Evolutionary conservation across 2,113 vertebrate genomes (phyloP), one percentile per base, ranked within the genome.

Genomic region (Semnornis frantzii): DNA sequence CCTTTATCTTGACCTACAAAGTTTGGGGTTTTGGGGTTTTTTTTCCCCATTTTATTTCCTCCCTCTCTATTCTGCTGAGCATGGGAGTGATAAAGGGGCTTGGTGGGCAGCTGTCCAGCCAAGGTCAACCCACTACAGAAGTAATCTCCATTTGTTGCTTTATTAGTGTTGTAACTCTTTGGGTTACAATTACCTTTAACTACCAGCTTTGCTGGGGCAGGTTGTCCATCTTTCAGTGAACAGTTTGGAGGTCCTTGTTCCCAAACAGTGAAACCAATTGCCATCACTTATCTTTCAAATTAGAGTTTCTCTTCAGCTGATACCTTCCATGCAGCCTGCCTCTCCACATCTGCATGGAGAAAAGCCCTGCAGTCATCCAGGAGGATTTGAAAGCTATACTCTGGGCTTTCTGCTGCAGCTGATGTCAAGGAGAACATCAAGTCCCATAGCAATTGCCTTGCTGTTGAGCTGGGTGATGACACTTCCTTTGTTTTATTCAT

Each of bases 151-250:
- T 71, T 83, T 34, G 33, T 34, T 52, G 34, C 57, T 87, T 85
- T 69, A 75, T 91, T 94, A 89, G 68, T 24, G 39, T 50, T 59
- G 30, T n/a, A 66, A 42, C 54, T 89, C 78, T 82, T 62, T 50
- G 66, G 80, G 69, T 82, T 76, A 15, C 28, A 70, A 57, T 85
- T 95, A 46, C 72, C 52, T 87, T 89, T 96, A 91, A 93, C 85
- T 94, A 68, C 78, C n/a, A 71, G 20, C 82, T 92, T 75, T 85
- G 82, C 52, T 80, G 82, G 50, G 85, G 64, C 78, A 69, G 63
- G 25, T 15, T 73, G 30, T 82, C 39, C 39, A 27, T 92, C 89
- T 91, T 89, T 60, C 87, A 73, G 64, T 21, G 84, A 52, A 68
- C 31, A 23, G 33, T 74, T 79, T 82, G 59, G 63, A 91, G 63